A percentile compares a stretch with the other conserved stretches of the same genome.
Conservation (phyloP, 2,888 invertebrate species). For the Ceramica pisi region DNA sequence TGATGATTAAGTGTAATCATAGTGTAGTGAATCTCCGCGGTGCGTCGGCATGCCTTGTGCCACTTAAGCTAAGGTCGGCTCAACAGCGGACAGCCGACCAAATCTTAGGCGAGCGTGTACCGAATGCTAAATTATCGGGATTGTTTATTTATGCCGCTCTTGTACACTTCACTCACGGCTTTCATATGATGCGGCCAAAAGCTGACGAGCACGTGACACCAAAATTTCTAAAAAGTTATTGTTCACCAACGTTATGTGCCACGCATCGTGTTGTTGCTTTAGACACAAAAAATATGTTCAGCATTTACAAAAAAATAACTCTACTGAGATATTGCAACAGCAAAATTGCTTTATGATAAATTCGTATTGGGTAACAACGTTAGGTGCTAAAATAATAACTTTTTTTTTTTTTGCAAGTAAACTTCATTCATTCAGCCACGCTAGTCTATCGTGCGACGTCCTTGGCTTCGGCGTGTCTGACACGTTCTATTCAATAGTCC, state of each 20-base stretch:
- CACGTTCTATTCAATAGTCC: constrained; percentile 64
- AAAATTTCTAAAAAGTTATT: constrained; percentile 61
- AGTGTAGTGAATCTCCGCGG: constrained; percentile 51
- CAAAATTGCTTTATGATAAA: constrained; percentile 40
- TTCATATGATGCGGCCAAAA: constrained; percentile 59
- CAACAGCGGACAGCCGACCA: constrained; percentile 62
- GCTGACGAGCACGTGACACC: constrained; percentile 57
- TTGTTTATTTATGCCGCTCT: constrained; percentile 68
- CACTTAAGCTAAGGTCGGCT: constrained; percentile 71
- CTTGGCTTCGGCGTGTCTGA: constrained; percentile 68
- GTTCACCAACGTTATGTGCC: constrained; percentile 25
- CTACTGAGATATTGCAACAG: constrained; percentile 37
- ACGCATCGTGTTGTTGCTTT: constrained; percentile 4
- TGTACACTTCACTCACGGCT: constrained; percentile 60
- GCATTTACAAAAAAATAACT: background rate
- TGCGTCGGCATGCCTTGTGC: constrained; percentile 71
- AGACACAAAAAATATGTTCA: background rate
- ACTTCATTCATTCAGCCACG: constrained; percentile 56
- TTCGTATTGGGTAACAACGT: constrained; percentile 42
- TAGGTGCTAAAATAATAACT: constrained; percentile 34
- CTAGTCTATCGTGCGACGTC: constrained; percentile 58
- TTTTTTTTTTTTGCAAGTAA: constrained; percentile 52
- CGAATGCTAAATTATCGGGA: constrained; percentile 67
- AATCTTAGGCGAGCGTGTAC: constrained; percentile 68
- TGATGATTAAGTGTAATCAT: constrained; percentile 60